Evolutionary conservation across 2,888 invertebrate genomes (phyloP).

Genomic region (Drosophila kanekoi): DNA sequence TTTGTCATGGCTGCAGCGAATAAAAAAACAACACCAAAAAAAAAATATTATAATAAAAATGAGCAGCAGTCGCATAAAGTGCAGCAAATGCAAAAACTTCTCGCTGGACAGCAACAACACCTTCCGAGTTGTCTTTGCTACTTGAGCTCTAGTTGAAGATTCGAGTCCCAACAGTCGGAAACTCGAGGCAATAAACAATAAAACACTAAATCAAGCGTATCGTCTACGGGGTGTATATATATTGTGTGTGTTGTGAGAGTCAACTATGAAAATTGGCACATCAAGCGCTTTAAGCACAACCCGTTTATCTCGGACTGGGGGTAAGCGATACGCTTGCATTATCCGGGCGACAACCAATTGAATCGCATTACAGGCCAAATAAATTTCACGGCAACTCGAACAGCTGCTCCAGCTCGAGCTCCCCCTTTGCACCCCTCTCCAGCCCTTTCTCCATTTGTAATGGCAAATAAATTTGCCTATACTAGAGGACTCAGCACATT

Average conservation of each 20-base stretch:
- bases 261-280: constrained; percentile 78
- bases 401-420: constrained; percentile 31
- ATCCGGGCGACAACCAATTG: constrained; percentile 68
- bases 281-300: constrained; percentile 70
- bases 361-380: constrained; percentile 74
- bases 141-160: constrained; percentile 39
- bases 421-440: background rate
- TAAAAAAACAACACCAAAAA: constrained; percentile 57
- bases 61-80: constrained; percentile 59
- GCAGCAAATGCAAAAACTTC: constrained; percentile 69
- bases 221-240: constrained; percentile 1
- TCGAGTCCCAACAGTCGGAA: constrained; percentile 38
- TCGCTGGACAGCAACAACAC: constrained; percentile 35
- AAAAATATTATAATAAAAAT: constrained; percentile 61
- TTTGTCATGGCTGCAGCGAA: constrained; percentile 57
- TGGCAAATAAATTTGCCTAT: constrained; percentile 51
- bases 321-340: constrained; percentile 68
- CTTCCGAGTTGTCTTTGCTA: constrained; percentile 44
- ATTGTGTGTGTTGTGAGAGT: constrained; percentile 17
- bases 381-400: constrained; percentile 58
- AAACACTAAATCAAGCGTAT: constrained; percentile 58
- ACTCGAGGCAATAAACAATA: constrained; percentile 55
- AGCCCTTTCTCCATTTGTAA: background rate
- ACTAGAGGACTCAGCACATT: constrained; percentile 13
- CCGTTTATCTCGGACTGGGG: constrained; percentile 61